A percentile compares a stretch with the other conserved stretches of the same genome.
Evolutionary conservation across 2,113 vertebrate species (phyloP).

Genomic region (Platycercus adscitus): DNA sequence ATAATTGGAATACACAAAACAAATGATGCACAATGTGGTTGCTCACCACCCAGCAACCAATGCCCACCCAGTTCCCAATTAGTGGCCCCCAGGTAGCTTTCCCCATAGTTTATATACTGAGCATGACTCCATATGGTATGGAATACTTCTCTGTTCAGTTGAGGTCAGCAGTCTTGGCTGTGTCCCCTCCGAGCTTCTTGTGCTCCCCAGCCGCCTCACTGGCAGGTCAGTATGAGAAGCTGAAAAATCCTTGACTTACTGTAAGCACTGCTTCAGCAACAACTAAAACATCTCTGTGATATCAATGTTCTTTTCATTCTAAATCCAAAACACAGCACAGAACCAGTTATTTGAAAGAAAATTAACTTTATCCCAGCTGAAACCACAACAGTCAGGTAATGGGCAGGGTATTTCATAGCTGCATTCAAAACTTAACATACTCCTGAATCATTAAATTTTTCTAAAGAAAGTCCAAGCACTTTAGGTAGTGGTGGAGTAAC

Average conservation of each 20-base stretch:
- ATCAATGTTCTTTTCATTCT: background rate
- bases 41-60: background rate
- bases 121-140: background rate
- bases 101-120: background rate
- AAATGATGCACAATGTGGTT: background rate
- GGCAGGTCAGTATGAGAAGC: background rate
- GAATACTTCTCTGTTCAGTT: background rate
- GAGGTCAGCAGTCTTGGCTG: background rate
- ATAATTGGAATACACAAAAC: background rate
- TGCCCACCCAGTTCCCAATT: background rate
- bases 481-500: background rate
- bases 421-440: background rate
- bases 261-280: background rate
- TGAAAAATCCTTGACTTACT: background rate
- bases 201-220: too few relatives aligned
- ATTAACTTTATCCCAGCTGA: background rate
- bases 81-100: background rate
- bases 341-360: background rate
- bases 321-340: background rate
- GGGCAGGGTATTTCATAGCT: background rate
- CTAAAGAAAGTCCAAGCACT: background rate
- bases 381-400: background rate
- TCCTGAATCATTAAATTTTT: background rate
- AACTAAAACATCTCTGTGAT: background rate
- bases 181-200: background rate